Evolutionary conservation across 2,888 invertebrate species (phyloP), one percentile per base, ranked within the genome.

Genomic region (Scaptomyza parva): DNA sequence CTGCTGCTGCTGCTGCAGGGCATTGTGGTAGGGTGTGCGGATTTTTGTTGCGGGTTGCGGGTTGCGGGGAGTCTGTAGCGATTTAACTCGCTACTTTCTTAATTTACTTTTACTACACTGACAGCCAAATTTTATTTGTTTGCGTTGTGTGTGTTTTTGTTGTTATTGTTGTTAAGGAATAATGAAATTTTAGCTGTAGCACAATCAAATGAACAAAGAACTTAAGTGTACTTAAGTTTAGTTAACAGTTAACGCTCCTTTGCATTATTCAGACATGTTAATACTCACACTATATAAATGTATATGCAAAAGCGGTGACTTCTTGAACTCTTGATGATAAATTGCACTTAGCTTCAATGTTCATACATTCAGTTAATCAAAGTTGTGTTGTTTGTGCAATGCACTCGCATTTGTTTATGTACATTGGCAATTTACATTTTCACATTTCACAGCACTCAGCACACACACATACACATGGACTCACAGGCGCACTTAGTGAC

Each of bases 81-180:
- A 57, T 63, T 74, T 66, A 58, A 70, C 77, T 78, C 77, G 77
- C 79, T 78, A 64, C 66, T 76, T 72, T 75, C 57, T 55, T 47
- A 53, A 61, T 52, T 60, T 54, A 52, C 62, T 68, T 57, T 60
- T 61, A 61, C 71, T 66, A 66, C 53, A 48, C 54, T 58, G 60
- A 17, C 24, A 55, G 33, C 24, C 20, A 55, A 30, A 52, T 33
- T 45, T 71, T 55, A 33, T 40, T 47, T 55, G 14, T 53, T 26
- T 39, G 22, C 5, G 22, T 57, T 18, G 37, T 43, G 12, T 47
- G 26, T 43, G 51, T 37, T 45, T 48, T 45, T 55, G 57, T 55
- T 30, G 43, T 57, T 59, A 9, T 59, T 47, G 40, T 39, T 24
- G 33, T 45, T 51, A 11, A 18, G 12, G 20, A 54, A 28, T 40